phyloP scores from a whole-genome alignment of 2,888 invertebrate genomes.

The Laspeyria flexula region DNA sequence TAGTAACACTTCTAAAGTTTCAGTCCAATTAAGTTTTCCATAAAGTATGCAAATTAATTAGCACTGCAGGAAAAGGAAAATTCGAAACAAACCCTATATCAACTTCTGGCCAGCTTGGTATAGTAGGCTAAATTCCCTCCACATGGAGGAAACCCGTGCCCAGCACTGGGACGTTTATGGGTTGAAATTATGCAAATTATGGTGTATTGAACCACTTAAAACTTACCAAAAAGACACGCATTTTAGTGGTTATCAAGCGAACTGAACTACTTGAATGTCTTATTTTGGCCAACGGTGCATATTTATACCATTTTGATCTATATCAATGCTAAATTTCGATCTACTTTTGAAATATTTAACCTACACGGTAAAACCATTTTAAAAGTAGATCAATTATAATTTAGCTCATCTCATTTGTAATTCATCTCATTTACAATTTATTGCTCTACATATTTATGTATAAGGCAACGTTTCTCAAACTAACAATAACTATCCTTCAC shows the following conservation, averaged over 20 bases:
- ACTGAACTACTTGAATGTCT: slow-evolving; percentile 72
- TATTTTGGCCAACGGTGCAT: slow-evolving; percentile 66
- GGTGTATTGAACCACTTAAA: slow-evolving; percentile 3
- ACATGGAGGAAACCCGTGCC: too few species aligned
- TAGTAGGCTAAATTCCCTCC: too few species aligned
- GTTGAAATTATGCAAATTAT: too few species aligned
- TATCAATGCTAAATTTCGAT: too few species aligned
- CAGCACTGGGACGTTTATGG: too few species aligned
- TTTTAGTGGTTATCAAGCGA: slow-evolving; percentile 70
- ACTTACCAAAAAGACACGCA: slow-evolving; percentile 77
- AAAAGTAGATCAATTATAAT: too few species aligned
- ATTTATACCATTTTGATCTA: slow-evolving; percentile 82
- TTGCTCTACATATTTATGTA: slow-evolving; percentile 47
- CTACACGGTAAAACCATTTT: too few species aligned
- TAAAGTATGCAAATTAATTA: neutral
- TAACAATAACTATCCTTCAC: slow-evolving; percentile 27
- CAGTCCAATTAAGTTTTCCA: slow-evolving; percentile 1
- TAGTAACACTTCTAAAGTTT: neutral
- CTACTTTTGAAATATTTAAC: slow-evolving; percentile 70
- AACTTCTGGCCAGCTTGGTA: too few species aligned
- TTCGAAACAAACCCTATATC: too few species aligned
- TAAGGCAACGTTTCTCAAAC: slow-evolving; percentile 70
- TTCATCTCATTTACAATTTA: slow-evolving; percentile 74
- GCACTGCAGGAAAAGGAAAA: too few species aligned
- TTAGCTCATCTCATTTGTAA: too few species aligned